Evolutionary conservation across 1,140 invertebrate species (phyloP).

Genomic region (Xylocopa sonorina): DNA sequence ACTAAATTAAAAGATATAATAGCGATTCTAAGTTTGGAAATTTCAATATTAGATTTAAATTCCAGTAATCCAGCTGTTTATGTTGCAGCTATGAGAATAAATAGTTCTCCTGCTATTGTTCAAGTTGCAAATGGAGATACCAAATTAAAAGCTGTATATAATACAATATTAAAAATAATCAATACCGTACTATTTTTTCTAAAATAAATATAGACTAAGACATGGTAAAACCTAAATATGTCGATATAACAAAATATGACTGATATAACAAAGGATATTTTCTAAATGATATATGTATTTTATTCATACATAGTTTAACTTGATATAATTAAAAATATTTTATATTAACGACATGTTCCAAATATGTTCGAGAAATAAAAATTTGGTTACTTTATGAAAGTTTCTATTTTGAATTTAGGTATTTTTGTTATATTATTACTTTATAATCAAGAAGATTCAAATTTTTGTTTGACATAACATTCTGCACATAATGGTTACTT

Average conservation of each 20-base stretch:
- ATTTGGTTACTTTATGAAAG: too few relatives aligned
- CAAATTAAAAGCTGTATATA: conserved; percentile 36
- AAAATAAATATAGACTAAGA: conserved; percentile 24
- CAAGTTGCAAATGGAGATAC: conserved; percentile 60
- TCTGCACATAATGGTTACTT: too few relatives aligned
- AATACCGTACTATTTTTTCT: conserved; percentile 41
- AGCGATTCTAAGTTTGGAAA: conserved; percentile 13
- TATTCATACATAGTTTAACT: background rate
- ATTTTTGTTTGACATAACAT: too few relatives aligned
- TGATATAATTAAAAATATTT: background rate
- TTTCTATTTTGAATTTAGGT: too few relatives aligned
- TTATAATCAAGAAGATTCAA: too few relatives aligned
- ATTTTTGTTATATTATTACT: too few relatives aligned
- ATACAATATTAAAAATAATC: conserved; percentile 46
- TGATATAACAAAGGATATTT: too few relatives aligned
- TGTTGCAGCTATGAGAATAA: conserved; percentile 52
- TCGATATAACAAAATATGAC: too few relatives aligned
- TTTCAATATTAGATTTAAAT: background rate
- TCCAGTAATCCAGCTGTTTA: fast-evolving
- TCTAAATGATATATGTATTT: too few relatives aligned
- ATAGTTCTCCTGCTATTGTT: conserved; percentile 63
- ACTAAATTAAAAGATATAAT: conserved; percentile 29
- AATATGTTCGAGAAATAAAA: too few relatives aligned
- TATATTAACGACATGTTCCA: background rate
- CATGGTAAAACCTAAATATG: too few relatives aligned